Percentiles rank a stretch among this genome's conserved stretches.
Conservation (phyloP, 2,797 vertebrate species). For the Pogoniulus pusillus region DNA sequence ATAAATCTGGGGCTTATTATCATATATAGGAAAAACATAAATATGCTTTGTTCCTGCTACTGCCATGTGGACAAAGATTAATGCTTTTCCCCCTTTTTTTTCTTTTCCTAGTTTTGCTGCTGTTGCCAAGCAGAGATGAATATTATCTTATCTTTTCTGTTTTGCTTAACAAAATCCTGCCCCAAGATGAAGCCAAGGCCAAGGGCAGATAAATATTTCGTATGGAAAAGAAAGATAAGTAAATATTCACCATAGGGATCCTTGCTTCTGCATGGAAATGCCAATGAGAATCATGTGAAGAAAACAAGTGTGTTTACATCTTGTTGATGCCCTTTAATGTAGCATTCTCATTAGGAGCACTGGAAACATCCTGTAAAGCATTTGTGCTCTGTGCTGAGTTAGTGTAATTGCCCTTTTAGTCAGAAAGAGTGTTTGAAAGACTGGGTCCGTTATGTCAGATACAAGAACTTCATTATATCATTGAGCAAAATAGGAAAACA, state of each 20-base stretch:
- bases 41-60: constrained; percentile 1
- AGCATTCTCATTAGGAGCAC: not conserved
- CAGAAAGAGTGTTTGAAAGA: constrained; percentile 20
- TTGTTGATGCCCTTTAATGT: not conserved
- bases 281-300: not conserved
- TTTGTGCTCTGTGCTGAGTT: not conserved
- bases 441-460: constrained; percentile 17
- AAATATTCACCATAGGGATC: not conserved
- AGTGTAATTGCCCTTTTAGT: not conserved
- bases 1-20: not conserved
- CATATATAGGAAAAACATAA: not conserved
- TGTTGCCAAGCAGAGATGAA: not conserved
- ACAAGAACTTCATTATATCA: constrained; percentile 54
- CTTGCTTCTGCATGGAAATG: not conserved
- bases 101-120: not conserved
- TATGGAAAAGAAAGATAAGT: constrained; percentile 36
- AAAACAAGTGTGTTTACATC: not conserved
- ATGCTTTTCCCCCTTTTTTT: not conserved
- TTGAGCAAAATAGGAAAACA: constrained; percentile 17
- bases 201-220: constrained; percentile 38
- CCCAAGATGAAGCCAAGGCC: constrained; percentile 6
- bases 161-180: constrained; percentile 35
- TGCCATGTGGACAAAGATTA: not conserved
- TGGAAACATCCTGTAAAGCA: not conserved
- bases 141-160: constrained; percentile 26